A percentile compares a stretch with the other conserved stretches of the same genome.
Evolutionary conservation across 2,113 vertebrate species (phyloP).

Genomic region (Columba livia): DNA sequence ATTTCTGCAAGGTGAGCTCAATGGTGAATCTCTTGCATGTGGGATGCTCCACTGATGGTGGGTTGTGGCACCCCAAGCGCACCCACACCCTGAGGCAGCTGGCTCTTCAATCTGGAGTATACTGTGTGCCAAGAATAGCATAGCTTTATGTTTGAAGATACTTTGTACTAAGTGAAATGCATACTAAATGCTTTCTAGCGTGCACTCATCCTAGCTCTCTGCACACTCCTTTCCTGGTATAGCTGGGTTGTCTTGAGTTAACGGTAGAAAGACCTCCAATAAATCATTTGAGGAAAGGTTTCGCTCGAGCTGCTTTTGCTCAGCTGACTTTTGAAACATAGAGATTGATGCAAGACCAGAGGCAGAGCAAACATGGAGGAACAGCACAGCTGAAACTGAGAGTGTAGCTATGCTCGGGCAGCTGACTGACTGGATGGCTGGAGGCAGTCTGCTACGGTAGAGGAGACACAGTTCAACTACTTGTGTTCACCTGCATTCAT

Average conservation of each 20-base stretch:
- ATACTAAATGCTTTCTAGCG: not conserved
- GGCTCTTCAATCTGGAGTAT: not conserved
- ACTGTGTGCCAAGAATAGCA: not conserved
- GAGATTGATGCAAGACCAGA: not conserved
- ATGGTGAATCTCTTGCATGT: fast-evolving
- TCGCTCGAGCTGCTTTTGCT: not conserved
- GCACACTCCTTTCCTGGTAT: not conserved
- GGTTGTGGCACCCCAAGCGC: not conserved
- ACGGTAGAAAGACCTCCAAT: not conserved
- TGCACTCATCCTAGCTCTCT: not conserved
- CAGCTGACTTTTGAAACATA: not conserved
- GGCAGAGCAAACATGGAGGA: not conserved
- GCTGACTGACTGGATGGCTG: not conserved
- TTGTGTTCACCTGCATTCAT: not conserved
- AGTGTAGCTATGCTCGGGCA: fast-evolving
- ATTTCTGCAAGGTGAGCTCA: not conserved
- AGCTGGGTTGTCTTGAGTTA: not conserved
- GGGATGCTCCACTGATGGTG: not conserved
- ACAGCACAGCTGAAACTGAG: fast-evolving
- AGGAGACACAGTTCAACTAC: not conserved
- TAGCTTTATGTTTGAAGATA: not conserved
- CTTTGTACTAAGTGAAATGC: not conserved
- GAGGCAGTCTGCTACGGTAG: not conserved
- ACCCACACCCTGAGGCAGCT: not conserved
- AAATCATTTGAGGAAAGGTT: not conserved